A percentile compares a stretch with the other conserved stretches of the same genome.
These are phyloP conservation scores for Diplodus puntazzo DNA, from an alignment of 2,797 vertebrate genomes.

Conservation along the genomic window DNA sequence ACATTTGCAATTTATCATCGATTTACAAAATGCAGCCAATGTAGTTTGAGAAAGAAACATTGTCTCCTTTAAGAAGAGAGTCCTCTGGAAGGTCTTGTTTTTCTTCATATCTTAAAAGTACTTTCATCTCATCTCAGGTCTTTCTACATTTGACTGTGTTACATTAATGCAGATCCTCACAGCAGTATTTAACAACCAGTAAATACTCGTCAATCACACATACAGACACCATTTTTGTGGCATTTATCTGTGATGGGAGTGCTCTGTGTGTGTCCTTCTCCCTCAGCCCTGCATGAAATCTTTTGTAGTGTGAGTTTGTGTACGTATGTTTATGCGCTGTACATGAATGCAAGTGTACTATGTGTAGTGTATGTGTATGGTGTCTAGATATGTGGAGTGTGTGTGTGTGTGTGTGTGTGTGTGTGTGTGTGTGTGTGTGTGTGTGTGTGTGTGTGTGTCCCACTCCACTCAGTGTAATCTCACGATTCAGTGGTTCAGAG, in stretches of 20 bases:
- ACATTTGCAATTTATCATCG: not conserved
- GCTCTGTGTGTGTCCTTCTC: not conserved
- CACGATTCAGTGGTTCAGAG: slow-evolving; percentile 86
- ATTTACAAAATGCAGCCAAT: not conserved
- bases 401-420: slow-evolving; percentile 23
- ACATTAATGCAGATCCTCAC: slow-evolving; percentile 11
- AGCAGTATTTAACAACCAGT: slow-evolving; percentile 22
- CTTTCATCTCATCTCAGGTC: not conserved
- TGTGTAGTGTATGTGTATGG: slow-evolving; percentile 34
- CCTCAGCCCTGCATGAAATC: slow-evolving; percentile 34
- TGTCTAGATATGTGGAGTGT: slow-evolving; percentile 34
- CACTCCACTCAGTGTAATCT: slow-evolving; percentile 83
- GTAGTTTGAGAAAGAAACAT: too few species aligned
- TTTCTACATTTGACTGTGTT: not conserved
- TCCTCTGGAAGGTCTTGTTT: not conserved
- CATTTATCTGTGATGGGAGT: too few species aligned
- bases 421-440: slow-evolving; percentile 38
- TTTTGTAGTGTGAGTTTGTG: slow-evolving; percentile 28
- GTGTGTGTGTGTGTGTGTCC: slow-evolving; percentile 46
- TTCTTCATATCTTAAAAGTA: not conserved
- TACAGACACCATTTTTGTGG: not conserved
- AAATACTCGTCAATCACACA: slow-evolving; percentile 19
- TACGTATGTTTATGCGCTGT: slow-evolving; percentile 18
- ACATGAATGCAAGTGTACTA: slow-evolving; percentile 19
- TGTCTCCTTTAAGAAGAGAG: not conserved